Conservation (phyloP, 2,113 vertebrate species). For the Dipodomys merriami region DNA sequence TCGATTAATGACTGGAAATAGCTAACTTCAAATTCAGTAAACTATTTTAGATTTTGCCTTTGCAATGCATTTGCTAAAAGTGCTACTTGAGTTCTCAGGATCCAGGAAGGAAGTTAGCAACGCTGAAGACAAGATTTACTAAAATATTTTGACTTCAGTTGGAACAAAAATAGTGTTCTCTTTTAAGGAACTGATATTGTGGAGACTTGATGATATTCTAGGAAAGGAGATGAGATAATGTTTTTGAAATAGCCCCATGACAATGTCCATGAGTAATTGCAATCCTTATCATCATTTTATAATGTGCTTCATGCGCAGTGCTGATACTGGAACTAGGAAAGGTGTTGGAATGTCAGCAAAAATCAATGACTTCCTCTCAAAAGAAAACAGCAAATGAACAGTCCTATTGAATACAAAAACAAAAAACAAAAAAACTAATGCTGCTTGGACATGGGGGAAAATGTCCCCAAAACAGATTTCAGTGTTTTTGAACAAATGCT, state of each 20-base stretch:
- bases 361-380: fast-evolving
- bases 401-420: background rate
- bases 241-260: conserved; percentile 84
- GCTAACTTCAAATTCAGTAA: background rate
- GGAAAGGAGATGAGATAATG: conserved; percentile 85
- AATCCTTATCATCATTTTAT: conserved; percentile 73
- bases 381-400: background rate
- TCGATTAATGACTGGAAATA: background rate
- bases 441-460: background rate
- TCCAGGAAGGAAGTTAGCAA: conserved; percentile 28
- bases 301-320: conserved; percentile 68
- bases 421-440: background rate
- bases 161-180: conserved; percentile 72
- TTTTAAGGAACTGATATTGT: conserved; percentile 73
- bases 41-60: background rate
- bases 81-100: background rate
- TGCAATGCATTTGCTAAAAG: conserved; percentile 20
- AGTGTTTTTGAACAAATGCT: background rate
- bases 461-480: conserved; percentile 18
- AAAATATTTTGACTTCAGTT: conserved; percentile 55
- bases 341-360: conserved; percentile 28
- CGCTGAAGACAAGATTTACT: conserved; percentile 52
- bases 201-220: conserved; percentile 73
- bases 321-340: background rate
- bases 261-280: conserved; percentile 82